Base-by-base conservation (phyloP, 2,113 vertebrate species). In the Prochilodus magdalenae region DNA sequence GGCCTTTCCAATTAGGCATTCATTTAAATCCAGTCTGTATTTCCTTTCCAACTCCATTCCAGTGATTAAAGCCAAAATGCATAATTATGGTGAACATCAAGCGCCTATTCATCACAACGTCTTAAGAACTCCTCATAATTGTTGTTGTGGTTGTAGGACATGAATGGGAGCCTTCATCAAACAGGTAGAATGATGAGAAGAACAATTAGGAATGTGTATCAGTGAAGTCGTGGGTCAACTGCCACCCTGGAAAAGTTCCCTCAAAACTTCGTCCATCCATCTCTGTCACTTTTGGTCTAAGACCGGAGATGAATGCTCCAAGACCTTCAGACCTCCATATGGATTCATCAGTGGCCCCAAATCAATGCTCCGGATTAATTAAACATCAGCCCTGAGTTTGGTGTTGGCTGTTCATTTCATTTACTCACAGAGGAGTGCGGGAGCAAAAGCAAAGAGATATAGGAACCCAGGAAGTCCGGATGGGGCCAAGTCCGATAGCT, bases 321-420 rank as follows among this genome's bases (percentile, higher is more conserved):
- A 55, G 26, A 55, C 11, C 65, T 27, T 26, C 47, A 12, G 8
- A 53, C 70, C 33, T 20, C 40, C 51, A 29, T 12, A 27, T 6
- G 51, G 51, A 51, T 84, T 63, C 53, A 51, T 83, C 77, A 62
- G 22, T 7, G 40, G 55, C 55, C 30, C 70, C 72, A 22, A 71
- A 36, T n/a, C 20, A n/a, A 51, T 55, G 49, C 30, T 60, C 29
- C 0, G 75, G 47, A 18, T 63, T 78, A 67, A 70, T 79, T 70
- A 79, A 70, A 70, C 51, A 59, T 60, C 66, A 71, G 65, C 3
- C 66, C 13, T 10, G 36, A 60, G 53, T n/a, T 18, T n/a, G n/a
- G n/a, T n/a, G n/a, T n/a, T n/a, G n/a, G n/a, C n/a, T n/a, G n/a
- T 36, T 18, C 14, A 26, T 40, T 33, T 20, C 55, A 8, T 59